phyloP scores from a whole-genome alignment of 1,140 invertebrate species.

The Trinorchestia longiramus region DNA sequence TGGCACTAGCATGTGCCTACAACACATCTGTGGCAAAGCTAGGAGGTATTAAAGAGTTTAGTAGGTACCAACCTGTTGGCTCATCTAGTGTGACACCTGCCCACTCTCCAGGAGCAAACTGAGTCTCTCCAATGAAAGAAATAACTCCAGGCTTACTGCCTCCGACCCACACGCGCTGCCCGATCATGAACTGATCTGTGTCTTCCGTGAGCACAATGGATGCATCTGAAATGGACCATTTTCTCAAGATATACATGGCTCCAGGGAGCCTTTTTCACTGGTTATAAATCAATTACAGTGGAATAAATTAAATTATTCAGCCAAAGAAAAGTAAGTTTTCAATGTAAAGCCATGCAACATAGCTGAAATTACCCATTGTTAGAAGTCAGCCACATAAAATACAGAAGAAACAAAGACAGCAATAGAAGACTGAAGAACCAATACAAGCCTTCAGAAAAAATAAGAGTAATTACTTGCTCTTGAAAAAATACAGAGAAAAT shows the following conservation, averaged over 20 bases:
- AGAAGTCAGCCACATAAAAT: too few relatives aligned
- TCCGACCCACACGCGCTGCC: constrained; percentile 94
- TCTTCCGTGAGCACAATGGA: constrained; percentile 82
- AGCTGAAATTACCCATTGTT: too few relatives aligned
- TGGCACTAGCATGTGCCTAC: background rate
- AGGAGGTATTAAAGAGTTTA: background rate
- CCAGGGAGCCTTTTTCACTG: background rate
- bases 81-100: constrained; percentile 96
- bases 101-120: constrained; percentile 96
- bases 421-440: background rate
- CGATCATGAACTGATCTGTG: constrained; percentile 95
- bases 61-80: constrained; percentile 79
- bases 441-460: background rate
- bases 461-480: background rate
- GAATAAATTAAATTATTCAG: background rate
- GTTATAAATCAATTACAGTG: background rate
- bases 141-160: constrained; percentile 95
- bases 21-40: background rate
- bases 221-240: constrained; percentile 62
- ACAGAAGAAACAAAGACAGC: background rate
- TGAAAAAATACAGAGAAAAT: background rate
- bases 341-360: background rate
- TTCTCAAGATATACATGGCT: background rate
- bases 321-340: background rate
- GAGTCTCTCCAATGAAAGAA: constrained; percentile 97